phyloP scores from a whole-genome alignment of 2,888 invertebrate genomes.

The Zygogramma bicolorata region DNA sequence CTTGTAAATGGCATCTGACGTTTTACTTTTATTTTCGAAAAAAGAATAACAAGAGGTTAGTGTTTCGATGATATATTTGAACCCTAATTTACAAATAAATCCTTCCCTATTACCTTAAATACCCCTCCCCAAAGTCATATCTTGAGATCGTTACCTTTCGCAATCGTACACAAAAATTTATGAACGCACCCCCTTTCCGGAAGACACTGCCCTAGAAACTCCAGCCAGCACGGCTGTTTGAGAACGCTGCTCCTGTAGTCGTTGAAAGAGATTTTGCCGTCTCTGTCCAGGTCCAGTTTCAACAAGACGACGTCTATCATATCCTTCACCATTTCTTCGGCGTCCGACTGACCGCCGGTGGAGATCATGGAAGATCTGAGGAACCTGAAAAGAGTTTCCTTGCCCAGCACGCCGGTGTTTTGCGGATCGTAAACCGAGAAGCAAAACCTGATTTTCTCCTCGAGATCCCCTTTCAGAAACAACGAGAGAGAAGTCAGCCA shows the following conservation, averaged over 20 bases:
- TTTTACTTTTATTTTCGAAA: too few species aligned
- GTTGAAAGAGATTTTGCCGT: slow-evolving; percentile 76
- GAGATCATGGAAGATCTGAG: slow-evolving; percentile 71
- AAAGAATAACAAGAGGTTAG: too few species aligned
- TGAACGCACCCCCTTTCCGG: slow-evolving; percentile 70
- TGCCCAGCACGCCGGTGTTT: slow-evolving; percentile 73
- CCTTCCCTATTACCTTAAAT: too few species aligned
- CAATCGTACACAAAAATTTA: slow-evolving; percentile 57
- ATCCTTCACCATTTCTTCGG: slow-evolving; percentile 80
- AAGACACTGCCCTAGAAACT: slow-evolving; percentile 79
- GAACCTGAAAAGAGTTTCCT: slow-evolving; percentile 79
- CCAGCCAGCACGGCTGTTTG: slow-evolving; percentile 75
- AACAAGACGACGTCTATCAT: slow-evolving; percentile 78
- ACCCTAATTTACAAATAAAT: neutral
- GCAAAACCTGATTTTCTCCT: slow-evolving; percentile 76
- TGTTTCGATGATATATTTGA: too few species aligned
- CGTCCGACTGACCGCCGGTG: slow-evolving; percentile 77
- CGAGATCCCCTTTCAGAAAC: slow-evolving; percentile 75
- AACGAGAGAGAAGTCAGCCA: slow-evolving; percentile 78
- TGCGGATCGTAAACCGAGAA: slow-evolving; percentile 77
- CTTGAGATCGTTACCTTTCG: too few species aligned
- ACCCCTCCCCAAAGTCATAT: too few species aligned
- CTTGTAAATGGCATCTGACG: too few species aligned
- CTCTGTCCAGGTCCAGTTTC: slow-evolving; percentile 80
- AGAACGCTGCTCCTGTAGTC: slow-evolving; percentile 75